phyloP scores from a whole-genome alignment of 2,113 vertebrate species.

The Arizona elegans region DNA sequence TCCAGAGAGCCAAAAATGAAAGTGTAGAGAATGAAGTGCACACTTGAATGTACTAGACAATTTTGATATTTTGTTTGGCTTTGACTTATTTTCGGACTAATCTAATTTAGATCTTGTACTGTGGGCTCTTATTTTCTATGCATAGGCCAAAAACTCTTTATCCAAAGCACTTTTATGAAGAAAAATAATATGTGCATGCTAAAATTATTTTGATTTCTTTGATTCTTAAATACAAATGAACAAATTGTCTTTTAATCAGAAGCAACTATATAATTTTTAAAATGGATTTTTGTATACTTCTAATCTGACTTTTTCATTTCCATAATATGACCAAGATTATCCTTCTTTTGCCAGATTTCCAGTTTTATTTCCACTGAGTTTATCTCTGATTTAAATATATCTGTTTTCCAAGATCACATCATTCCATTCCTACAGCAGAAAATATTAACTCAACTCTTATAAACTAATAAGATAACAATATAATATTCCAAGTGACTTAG shows the following conservation, averaged over 20 bases:
- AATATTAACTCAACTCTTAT: neutral
- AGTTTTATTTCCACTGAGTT: neutral
- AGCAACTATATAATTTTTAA: neutral
- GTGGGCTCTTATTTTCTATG: neutral
- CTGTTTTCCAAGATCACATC: neutral
- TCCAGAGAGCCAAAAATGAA: neutral
- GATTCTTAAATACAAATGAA: neutral
- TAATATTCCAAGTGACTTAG: neutral
- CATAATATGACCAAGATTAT: neutral
- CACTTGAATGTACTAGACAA: neutral
- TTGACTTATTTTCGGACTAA: neutral
- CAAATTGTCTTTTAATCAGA: neutral
- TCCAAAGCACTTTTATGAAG: neutral
- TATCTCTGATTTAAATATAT: neutral
- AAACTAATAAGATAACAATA: neutral
- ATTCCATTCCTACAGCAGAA: neutral
- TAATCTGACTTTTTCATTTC: neutral
- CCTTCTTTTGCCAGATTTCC: neutral
- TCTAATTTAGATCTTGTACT: neutral
- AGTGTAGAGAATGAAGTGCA: neutral
- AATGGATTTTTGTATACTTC: neutral
- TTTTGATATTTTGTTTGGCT: neutral
- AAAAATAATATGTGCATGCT: neutral
- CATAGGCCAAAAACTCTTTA: neutral
- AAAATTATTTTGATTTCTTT: neutral